Evolutionary conservation across 2,797 vertebrate species (phyloP), one percentile per base, ranked within the genome.

Genomic region (Odontamblyopus lacepedii): DNA sequence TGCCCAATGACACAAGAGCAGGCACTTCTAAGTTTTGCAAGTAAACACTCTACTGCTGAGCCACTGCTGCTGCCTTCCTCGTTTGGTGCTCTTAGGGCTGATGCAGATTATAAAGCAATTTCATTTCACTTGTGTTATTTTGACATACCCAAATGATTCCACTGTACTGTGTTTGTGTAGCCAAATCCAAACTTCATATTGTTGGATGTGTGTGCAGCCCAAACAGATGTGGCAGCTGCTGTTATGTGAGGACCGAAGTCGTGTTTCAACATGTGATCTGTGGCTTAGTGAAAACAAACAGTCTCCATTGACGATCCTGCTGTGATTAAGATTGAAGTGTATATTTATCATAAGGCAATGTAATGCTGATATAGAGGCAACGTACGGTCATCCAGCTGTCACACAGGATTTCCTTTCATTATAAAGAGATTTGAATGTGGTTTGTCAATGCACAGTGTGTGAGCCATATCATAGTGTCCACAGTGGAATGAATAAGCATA

Each of bases 281-380:
- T 38, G 6, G 72, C 72, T 77, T n/a, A 38, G 44, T 29, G 67
- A 64, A 13, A 19, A 76, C 41, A 60, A 55, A 13, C 53, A 32
- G 56, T 38, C 16, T 0, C 65, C 73, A 75, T 67, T 62, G 70
- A 72, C 69, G 27, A 4, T 2, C 16, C 63, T 30, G 61, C n/a
- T n/a, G 59, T 71, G 38, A 76, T 57, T 67, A 63, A 67, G 35
- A 76, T 73, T 77, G 71, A 70, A 69, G 62, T 26, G 62, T n/a
- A 63, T 63, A 38, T 23, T n/a, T 63, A 63, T 44, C 9, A 44
- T 63, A 56, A 79, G 2, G 75, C 77, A 63, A 74, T 76, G 64
- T 75, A 29, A 68, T 59, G 29, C 71, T 57, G 57, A 29, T 6
- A n/a, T 0, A 66, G 60, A 60, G 66, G 56, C 72, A 63, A 72